Base-by-base conservation (phyloP, 2,113 vertebrate genomes). In the Odontesthes bonariensis region DNA sequence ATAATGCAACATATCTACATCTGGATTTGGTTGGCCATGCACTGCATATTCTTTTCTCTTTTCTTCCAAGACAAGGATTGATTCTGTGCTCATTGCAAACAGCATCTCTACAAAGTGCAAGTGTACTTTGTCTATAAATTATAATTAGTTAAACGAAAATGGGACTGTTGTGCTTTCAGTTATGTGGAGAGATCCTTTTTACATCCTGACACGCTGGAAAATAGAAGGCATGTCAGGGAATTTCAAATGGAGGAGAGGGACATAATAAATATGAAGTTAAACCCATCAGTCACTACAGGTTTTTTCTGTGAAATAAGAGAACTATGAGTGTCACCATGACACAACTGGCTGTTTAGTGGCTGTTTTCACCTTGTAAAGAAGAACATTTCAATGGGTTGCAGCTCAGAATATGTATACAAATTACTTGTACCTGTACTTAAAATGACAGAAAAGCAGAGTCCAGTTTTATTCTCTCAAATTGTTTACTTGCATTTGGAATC, bases 1-100 rank as follows among this genome's bases (percentile, higher is more conserved):
- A 91, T 91, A 92, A 91, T 89, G 82, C 77, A 89, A 88, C 62
- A 75, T 89, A 81, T 83, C 77, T 81, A 86, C 91, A 93, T 92
- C 92, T 93, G 91, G 91, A 84, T 35, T 65, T 57, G 51, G 52
- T 92, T 93, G 88, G 23, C 59, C 46, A 19, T 62, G 61, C 73
- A 71, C 58, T 61, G 46, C 71, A 60, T 69, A 56, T 47, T 60
- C 35, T 69, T 56, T 75, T 68, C 14, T 49, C 2, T 33, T 14
- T 33, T 67, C 49, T 54, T 52, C 60, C 56, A 47, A 76, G 35
- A 56, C 55, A 77, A n/a, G 33, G 70, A 86, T 69, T 35, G 44
- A 79, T 52, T 12, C 47, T 40, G 62, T 32, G 23, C 60, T 51
- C 68, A 46, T 22, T 74, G 59, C 38, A 67, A 47, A 63, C 33